A percentile compares a stretch with the other conserved stretches of the same genome.
Conservation (phyloP, 2,113 vertebrate genomes). For the Perca flavescens region DNA sequence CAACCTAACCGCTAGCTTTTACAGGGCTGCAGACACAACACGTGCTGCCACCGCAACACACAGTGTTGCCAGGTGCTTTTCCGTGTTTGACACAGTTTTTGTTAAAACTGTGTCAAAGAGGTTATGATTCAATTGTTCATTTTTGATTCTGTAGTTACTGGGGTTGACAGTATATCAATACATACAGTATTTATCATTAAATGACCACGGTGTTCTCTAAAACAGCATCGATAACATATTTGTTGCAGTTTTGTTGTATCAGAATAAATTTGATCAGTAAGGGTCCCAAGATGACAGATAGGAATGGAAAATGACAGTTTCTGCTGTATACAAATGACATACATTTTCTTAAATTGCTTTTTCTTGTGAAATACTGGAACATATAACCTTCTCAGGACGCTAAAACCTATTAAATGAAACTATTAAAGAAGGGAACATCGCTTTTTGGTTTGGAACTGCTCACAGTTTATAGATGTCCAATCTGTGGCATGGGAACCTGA, state of each 20-base stretch:
- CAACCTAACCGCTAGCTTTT: too few relatives aligned
- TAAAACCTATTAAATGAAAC: background rate
- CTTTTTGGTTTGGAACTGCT: background rate
- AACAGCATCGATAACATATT: background rate
- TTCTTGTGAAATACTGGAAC: background rate
- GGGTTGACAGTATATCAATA: background rate
- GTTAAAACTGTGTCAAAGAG: too few relatives aligned
- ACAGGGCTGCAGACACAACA: background rate
- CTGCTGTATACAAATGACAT: background rate
- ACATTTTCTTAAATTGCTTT: background rate
- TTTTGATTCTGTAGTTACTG: background rate
- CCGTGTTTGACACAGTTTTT: background rate
- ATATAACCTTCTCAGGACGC: background rate
- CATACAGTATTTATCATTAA: too few relatives aligned
- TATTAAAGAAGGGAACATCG: background rate
- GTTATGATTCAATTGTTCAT: too few relatives aligned
- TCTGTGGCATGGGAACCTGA: too few relatives aligned
- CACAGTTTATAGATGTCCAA: background rate
- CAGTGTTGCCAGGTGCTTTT: too few relatives aligned
- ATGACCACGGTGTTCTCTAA: background rate
- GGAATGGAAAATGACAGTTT: background rate
- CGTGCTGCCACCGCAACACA: background rate
- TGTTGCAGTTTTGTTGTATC: too few relatives aligned
- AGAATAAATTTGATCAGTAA: too few relatives aligned
- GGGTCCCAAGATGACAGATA: background rate